Evolutionary conservation across 2,888 invertebrate genomes (phyloP), one percentile per base, ranked within the genome.

Genomic region (Diplazon laetatorius): DNA sequence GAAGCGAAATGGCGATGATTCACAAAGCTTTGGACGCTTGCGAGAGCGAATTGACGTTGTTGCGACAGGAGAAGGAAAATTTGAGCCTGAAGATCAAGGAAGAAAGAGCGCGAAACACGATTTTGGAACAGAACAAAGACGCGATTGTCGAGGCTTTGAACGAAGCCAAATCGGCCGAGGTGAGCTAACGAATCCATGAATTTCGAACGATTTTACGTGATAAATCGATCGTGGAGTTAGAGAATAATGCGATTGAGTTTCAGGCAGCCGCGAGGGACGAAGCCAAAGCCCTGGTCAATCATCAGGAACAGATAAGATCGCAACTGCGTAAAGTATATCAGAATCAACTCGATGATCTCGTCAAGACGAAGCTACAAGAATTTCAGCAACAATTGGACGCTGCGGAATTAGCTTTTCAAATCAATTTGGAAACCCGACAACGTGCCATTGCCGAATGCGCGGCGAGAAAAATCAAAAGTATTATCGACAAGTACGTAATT

Each of bases 291-390:
- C 75, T 90, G 1, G 92, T 92, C 50, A 92, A 93, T 42, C 93
- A 93, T 55, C 87, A 94, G 55, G 95, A 95, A 73, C 91, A 93
- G 0, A 94, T 94, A 81, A 95, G 95, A 86, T 90, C 92, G 10
- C 95, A 96, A 77, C 90, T 96, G 14, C 94, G 95, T 83, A 92
- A 93, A 42, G 95, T 95, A 87, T 97, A 96, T 87, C 97, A 97
- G 90, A 94, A 94, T 82, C 96, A 97, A 91, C 92, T 97, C 10
- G 96, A 97, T 85, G 93, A 94, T 60, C 95, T 96, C 0, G 96
- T 97, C 16, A 92, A 94, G 73, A 93, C 93, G 69, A 97, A 97
- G 87, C 91, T 96, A 74, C 94, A 94, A 83, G 96, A 97, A 90
- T 97, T 96, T 85, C 95, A 95, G 88, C 91, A 91, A 0, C 96